These are phyloP conservation scores for Drosophila eugracilis DNA, from an alignment of 1,140 invertebrate species.

Conservation along the genomic window DNA sequence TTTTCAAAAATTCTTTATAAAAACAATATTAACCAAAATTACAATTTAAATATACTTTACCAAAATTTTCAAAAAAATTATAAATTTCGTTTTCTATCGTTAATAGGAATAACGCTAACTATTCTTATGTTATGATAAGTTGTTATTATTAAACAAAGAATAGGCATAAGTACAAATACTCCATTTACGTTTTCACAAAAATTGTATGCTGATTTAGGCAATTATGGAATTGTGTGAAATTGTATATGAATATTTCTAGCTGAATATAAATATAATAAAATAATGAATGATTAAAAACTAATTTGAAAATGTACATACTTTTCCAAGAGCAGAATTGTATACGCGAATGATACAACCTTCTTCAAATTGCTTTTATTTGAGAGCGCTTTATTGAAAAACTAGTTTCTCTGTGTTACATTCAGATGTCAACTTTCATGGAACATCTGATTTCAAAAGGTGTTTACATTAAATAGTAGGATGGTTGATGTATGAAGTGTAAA, in stretches of 20 bases:
- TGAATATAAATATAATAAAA: no score
- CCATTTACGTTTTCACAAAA: no score
- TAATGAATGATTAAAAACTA: no score
- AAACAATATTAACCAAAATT: not conserved
- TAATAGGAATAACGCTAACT: not conserved
- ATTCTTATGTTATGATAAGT: no score
- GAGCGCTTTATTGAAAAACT: conserved; percentile 27
- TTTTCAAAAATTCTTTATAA: not conserved
- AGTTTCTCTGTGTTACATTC: conserved; percentile 15
- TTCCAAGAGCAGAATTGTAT: not conserved
- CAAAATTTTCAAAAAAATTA: not conserved
- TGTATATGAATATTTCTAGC: not conserved
- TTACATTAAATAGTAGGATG: not conserved
- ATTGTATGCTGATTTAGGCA: no score
- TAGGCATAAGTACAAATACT: no score
- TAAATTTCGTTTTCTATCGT: no score
- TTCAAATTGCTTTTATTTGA: not conserved
- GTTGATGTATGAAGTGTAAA: no score
- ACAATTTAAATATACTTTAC: no score
- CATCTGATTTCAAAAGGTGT: not conserved
- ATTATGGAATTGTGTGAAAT: not conserved
- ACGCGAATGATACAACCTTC: not conserved
- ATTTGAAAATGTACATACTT: not conserved
- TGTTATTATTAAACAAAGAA: no score
- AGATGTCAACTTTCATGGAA: not conserved